These are phyloP conservation scores for Chromoteleia sp. DNA, from an alignment of 2,888 invertebrate genomes.

Conservation along the genomic window DNA sequence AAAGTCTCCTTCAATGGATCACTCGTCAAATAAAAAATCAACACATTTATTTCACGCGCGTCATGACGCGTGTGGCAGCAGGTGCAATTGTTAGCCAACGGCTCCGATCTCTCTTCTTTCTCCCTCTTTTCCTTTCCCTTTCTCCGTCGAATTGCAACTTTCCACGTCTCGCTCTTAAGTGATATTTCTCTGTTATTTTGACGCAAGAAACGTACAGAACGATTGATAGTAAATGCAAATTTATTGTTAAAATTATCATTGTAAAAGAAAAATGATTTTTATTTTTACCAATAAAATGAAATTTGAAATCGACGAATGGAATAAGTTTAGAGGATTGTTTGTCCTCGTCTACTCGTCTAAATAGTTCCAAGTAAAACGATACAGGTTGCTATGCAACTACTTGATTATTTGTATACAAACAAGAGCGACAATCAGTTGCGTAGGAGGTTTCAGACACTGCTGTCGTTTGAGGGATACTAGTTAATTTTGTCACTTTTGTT, in stretches of 20 bases:
- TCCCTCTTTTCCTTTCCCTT: slow-evolving; percentile 18
- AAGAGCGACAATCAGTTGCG: slow-evolving; percentile 16
- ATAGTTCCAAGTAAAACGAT: neutral
- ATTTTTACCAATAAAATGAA: no score
- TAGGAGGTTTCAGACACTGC: slow-evolving; percentile 2
- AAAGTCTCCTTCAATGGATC: neutral
- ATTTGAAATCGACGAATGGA: no score
- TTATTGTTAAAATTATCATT: no score
- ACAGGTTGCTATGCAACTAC: slow-evolving; percentile 33
- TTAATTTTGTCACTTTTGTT: neutral
- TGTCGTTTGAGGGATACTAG: neutral
- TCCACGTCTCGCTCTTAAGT: neutral
- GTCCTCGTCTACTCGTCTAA: neutral
- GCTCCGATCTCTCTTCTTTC: neutral
- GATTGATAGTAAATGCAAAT: neutral
- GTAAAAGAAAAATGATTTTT: no score
- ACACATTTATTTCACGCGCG: slow-evolving; percentile 51
- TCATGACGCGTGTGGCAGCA: slow-evolving; percentile 59
- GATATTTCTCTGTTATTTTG: neutral
- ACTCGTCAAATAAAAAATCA: neutral
- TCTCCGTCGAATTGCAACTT: slow-evolving; percentile 18
- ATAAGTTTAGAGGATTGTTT: neutral
- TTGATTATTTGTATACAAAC: slow-evolving; percentile 44
- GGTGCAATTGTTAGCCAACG: slow-evolving; percentile 33
- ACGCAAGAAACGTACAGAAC: neutral